Conservation (phyloP, 2,888 invertebrate genomes). For the Axea sp. region DNA sequence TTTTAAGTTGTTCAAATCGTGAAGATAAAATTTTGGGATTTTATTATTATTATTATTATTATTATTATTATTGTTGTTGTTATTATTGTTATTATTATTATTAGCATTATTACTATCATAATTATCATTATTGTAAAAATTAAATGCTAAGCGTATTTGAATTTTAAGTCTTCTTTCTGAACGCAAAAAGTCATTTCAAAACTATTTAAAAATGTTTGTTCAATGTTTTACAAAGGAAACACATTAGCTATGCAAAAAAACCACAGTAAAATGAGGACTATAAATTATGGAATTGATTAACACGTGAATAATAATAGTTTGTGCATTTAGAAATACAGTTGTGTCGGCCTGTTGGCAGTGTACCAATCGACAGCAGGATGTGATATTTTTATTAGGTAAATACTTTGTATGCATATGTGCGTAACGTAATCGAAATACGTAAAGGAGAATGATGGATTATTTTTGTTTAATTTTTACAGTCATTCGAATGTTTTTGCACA, state of each 20-base stretch:
- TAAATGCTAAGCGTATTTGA: too few species aligned
- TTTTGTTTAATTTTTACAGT: constrained; percentile 1
- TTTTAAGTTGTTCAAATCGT: too few species aligned
- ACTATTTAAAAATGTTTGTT: constrained; percentile 1
- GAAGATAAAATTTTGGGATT: too few species aligned
- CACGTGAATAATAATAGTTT: constrained; percentile 48
- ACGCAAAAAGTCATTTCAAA: not conserved
- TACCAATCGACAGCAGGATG: constrained; percentile 48
- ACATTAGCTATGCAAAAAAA: constrained; percentile 7
- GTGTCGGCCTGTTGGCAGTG: constrained; percentile 40
- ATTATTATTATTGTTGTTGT: too few species aligned
- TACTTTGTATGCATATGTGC: constrained; percentile 47
- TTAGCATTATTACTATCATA: too few species aligned
- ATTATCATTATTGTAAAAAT: too few species aligned
- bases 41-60: too few species aligned
- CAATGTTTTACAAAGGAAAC: constrained; percentile 15
- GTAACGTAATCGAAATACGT: constrained; percentile 28
- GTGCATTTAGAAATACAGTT: constrained; percentile 45
- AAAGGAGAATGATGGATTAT: not conserved
- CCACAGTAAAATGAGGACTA: constrained; percentile 1
- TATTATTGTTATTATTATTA: too few species aligned
- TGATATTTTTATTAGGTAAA: constrained; percentile 57
- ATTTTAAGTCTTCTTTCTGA: too few species aligned
- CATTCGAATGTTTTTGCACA: not conserved
- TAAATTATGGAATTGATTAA: constrained; percentile 45